A percentile compares a stretch with the other conserved stretches of the same genome.
Evolutionary conservation across 2,797 vertebrate genomes (phyloP).

Genomic region (Holocentrus rufus): DNA sequence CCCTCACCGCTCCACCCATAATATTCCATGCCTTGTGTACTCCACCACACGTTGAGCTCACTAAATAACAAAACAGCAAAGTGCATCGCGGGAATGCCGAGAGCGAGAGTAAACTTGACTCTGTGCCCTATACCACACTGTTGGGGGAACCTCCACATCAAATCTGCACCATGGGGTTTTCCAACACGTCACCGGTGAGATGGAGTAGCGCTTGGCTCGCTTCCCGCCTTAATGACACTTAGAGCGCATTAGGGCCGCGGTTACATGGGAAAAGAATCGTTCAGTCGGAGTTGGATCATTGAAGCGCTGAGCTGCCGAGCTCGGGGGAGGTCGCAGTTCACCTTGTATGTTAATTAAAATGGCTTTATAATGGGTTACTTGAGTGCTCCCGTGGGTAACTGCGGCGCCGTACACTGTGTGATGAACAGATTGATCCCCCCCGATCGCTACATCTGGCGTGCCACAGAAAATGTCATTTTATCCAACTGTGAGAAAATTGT

Average conservation of each 20-base stretch:
- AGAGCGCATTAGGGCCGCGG: slow-evolving; percentile 43
- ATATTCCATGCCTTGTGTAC: background rate
- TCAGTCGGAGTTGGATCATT: slow-evolving; percentile 24
- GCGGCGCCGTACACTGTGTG: slow-evolving; percentile 12
- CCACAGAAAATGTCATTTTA: slow-evolving; percentile 2
- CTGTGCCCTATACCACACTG: slow-evolving; percentile 11
- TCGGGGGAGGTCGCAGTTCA: slow-evolving; percentile 58
- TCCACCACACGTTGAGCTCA: background rate
- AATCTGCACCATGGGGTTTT: slow-evolving; percentile 33
- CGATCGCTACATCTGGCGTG: slow-evolving; percentile 7
- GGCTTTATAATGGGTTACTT: slow-evolving; percentile 34
- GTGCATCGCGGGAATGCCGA: slow-evolving; percentile 23
- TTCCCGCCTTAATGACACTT: slow-evolving; percentile 57
- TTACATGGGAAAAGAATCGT: slow-evolving; percentile 43
- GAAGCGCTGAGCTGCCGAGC: slow-evolving; percentile 16
- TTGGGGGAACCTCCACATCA: slow-evolving; percentile 42
- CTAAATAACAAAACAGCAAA: slow-evolving; percentile 4
- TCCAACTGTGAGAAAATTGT: background rate
- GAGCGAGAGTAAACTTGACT: slow-evolving; percentile 41
- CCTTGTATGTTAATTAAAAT: slow-evolving; percentile 68
- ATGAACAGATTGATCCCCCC: slow-evolving; percentile 41
- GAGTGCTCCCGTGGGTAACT: slow-evolving; percentile 45
- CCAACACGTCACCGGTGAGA: slow-evolving; percentile 42
- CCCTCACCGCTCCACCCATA: background rate
- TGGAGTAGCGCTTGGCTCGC: slow-evolving; percentile 24